These are phyloP conservation scores for Caenorhabditis macrosperma DNA, from an alignment of 2,888 invertebrate species.

Conservation along the genomic window DNA sequence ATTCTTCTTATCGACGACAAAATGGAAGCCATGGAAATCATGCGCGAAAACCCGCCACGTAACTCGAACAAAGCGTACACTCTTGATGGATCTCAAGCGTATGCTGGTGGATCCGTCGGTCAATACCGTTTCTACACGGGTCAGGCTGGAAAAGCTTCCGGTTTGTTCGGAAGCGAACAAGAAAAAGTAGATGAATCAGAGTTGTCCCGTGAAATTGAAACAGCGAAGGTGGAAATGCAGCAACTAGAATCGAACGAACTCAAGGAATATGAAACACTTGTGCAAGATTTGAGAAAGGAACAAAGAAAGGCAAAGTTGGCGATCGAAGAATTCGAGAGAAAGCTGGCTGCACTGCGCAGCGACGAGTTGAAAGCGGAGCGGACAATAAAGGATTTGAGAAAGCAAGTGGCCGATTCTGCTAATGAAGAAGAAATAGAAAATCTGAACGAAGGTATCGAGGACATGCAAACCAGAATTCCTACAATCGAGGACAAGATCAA, in stretches of 20 bases:
- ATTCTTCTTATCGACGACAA: slow-evolving; percentile 70
- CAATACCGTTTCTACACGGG: slow-evolving; percentile 57
- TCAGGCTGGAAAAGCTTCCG: background rate
- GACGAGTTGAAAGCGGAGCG: background rate
- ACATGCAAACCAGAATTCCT: slow-evolving; percentile 8
- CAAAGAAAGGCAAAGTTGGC: background rate
- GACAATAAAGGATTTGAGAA: background rate
- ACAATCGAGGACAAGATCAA: background rate
- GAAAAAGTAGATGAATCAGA: slow-evolving; percentile 13
- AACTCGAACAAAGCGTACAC: slow-evolving; percentile 64
- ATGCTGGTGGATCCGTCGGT: slow-evolving; percentile 24
- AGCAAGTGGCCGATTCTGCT: slow-evolving; percentile 1
- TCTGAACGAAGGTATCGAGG: slow-evolving; percentile 11
- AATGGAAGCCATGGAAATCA: slow-evolving; percentile 67
- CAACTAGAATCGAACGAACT: background rate
- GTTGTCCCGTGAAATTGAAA: background rate
- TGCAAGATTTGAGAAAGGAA: background rate
- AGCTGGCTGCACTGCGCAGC: slow-evolving; percentile 2
- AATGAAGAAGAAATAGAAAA: slow-evolving; percentile 14
- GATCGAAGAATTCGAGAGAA: slow-evolving; percentile 10
- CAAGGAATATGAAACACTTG: background rate
- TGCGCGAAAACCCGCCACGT: slow-evolving; percentile 68
- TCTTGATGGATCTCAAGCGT: slow-evolving; percentile 59
- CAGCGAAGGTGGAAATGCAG: background rate
- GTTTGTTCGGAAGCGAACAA: slow-evolving; percentile 12